Percentiles rank a stretch among this genome's conserved stretches.
Evolutionary conservation across 2,888 invertebrate genomes (phyloP).

Genomic region (Atethmia centrago): DNA sequence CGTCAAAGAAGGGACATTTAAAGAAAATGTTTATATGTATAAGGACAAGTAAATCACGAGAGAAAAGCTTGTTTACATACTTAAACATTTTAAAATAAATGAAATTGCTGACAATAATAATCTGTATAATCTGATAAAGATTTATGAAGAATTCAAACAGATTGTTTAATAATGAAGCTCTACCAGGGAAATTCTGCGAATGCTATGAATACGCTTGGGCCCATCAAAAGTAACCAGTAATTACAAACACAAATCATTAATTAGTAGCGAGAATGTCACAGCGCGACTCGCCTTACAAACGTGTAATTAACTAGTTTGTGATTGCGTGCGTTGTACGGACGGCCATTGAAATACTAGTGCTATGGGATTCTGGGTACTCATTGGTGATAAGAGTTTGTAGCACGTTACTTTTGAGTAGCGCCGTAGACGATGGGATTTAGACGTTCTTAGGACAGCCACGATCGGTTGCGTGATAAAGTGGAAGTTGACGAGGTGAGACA

Average conservation of each 20-base stretch:
- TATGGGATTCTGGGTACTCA: neutral
- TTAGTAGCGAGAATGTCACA: neutral
- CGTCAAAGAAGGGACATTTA: neutral
- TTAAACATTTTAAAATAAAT: neutral
- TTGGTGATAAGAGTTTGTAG: neutral
- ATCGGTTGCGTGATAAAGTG: neutral
- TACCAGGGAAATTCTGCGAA: neutral
- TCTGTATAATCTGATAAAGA: neutral
- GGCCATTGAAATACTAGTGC: neutral
- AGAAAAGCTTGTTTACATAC: too few species aligned
- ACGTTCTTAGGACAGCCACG: neutral
- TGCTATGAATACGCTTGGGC: too few species aligned
- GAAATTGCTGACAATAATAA: too few species aligned
- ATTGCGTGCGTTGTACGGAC: neutral
- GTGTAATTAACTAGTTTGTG: neutral
- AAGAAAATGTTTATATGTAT: constrained; percentile 10
- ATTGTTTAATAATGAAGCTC: neutral
- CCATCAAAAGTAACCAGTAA: neutral
- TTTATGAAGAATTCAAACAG: neutral
- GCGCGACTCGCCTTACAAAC: neutral
- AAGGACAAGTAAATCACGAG: neutral
- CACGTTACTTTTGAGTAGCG: neutral
- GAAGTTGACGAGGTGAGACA: neutral
- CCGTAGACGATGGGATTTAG: neutral
- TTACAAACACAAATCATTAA: neutral